phyloP scores from a whole-genome alignment of 2,797 vertebrate species.

The Esox masquinongy region DNA sequence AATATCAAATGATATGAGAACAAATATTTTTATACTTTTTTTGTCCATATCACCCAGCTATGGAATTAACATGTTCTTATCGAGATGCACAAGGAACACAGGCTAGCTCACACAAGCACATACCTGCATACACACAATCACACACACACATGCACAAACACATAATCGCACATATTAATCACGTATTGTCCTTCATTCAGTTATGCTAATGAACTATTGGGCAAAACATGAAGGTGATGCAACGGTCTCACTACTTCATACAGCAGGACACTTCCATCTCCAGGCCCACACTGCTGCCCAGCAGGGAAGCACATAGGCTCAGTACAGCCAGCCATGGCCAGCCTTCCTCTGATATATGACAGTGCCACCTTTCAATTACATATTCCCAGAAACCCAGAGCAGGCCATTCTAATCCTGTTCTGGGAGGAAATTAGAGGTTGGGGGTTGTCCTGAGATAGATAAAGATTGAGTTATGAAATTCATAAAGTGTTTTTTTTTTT shows the following conservation, averaged over 20 bases:
- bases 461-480: slow-evolving; percentile 11
- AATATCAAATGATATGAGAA: no score
- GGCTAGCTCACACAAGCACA: slow-evolving; percentile 9
- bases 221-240: slow-evolving; percentile 21
- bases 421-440: slow-evolving; percentile 44
- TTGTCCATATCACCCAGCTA: no score
- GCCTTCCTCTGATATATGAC: slow-evolving; percentile 45
- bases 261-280: slow-evolving; percentile 34
- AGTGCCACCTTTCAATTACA: slow-evolving; percentile 34
- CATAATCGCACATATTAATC: not conserved
- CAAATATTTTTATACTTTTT: no score
- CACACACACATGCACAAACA: not conserved
- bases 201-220: slow-evolving; percentile 47
- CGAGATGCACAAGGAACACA: not conserved
- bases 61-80: not conserved
- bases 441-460: slow-evolving; percentile 13
- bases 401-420: slow-evolving; percentile 30
- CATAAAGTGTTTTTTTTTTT: not conserved
- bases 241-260: slow-evolving; percentile 36
- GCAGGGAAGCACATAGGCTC: not conserved
- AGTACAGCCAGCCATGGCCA: slow-evolving; percentile 15
- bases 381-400: slow-evolving; percentile 46
- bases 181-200: slow-evolving; percentile 32
- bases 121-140: slow-evolving; percentile 33
- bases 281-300: slow-evolving; percentile 29